A percentile compares a stretch with the other conserved stretches of the same genome.
Evolutionary conservation across 2,888 invertebrate species (phyloP).

Genomic region (Meiosimyza platycephala): DNA sequence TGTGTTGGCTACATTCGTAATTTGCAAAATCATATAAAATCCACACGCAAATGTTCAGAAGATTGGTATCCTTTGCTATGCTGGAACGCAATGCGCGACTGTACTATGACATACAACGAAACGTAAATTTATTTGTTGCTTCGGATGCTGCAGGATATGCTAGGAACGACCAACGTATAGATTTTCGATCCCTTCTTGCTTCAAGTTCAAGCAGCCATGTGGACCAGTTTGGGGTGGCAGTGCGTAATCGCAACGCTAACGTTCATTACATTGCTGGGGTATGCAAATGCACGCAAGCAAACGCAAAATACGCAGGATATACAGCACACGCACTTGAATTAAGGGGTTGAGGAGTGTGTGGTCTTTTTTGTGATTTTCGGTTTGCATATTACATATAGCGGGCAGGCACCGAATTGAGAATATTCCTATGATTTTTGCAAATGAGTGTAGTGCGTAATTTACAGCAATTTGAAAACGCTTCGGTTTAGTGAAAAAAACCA

Average conservation of each 20-base stretch:
- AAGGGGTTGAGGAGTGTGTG: neutral
- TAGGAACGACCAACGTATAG: neutral
- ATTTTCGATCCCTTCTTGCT: neutral
- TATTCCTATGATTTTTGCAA: neutral
- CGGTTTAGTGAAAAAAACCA: neutral
- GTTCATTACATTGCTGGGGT: neutral
- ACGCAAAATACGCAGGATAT: constrained; percentile 1
- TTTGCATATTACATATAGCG: neutral
- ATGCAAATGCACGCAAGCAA: constrained; percentile 18
- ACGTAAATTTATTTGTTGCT: constrained; percentile 10
- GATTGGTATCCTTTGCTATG: neutral
- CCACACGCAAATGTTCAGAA: constrained; percentile 6
- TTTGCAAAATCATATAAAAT: constrained; percentile 17
- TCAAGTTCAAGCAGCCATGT: neutral
- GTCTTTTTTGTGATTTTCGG: neutral
- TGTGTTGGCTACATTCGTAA: constrained; percentile 17
- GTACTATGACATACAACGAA: neutral
- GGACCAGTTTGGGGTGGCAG: neutral
- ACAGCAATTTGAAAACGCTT: neutral
- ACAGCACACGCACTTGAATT: neutral
- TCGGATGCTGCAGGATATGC: constrained; percentile 8
- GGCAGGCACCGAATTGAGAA: too few relatives aligned
- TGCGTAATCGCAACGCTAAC: too few relatives aligned
- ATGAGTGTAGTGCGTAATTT: neutral
- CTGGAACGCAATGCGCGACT: constrained; percentile 4